A percentile compares a stretch with the other conserved stretches of the same genome.
Conservation (phyloP, 2,113 vertebrate species). For the Apodemus speciosus region DNA sequence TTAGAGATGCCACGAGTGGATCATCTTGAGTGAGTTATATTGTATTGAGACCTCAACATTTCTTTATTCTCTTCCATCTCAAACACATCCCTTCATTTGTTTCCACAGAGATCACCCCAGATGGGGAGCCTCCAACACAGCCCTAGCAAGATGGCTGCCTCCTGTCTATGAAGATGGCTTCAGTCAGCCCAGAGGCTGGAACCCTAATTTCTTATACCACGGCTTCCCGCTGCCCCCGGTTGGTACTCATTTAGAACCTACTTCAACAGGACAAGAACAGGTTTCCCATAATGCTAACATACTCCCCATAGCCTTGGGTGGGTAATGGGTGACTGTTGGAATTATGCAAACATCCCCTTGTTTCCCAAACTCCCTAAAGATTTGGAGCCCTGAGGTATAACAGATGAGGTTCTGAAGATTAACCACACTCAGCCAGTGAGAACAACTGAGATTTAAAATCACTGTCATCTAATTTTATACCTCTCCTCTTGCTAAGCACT, state of each 20-base stretch:
- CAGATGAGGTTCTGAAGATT: rapidly evolving
- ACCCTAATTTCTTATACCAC: constrained; percentile 84
- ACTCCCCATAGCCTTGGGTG: no score
- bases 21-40: rapidly evolving
- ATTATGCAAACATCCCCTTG: no score
- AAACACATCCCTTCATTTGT: background rate
- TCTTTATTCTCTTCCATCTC: background rate
- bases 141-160: constrained; percentile 94
- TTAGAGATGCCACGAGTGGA: rapidly evolving
- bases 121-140: constrained; percentile 93
- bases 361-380: background rate
- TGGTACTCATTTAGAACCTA: constrained; percentile 56
- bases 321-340: rapidly evolving
- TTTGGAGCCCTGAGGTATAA: background rate
- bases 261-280: rapidly evolving
- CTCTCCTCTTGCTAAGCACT: background rate
- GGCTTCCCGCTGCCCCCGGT: constrained; percentile 93
- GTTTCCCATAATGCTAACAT: rapidly evolving
- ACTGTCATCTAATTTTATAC: background rate
- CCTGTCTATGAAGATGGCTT: constrained; percentile 93
- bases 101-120: constrained; percentile 89
- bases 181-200: constrained; percentile 95
- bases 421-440: rapidly evolving
- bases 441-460: rapidly evolving
- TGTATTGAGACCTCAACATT: background rate